phyloP scores from a whole-genome alignment of 2,113 vertebrate species.

The Lophura nycthemera region DNA sequence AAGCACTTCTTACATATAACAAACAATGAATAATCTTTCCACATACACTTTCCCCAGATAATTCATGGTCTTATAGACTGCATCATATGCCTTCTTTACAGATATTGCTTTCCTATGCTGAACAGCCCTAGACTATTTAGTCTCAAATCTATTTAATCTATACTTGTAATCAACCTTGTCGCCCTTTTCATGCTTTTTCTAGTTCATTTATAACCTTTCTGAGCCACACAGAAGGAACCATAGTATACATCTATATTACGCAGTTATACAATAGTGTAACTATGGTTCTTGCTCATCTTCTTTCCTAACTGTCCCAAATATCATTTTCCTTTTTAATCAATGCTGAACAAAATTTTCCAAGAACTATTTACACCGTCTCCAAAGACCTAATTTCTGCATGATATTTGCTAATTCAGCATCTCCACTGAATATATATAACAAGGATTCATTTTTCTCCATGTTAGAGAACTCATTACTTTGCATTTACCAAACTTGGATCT shows the following conservation, averaged over 20 bases:
- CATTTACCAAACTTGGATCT: constrained; percentile 42
- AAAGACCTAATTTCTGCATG: constrained; percentile 15
- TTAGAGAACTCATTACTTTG: constrained; percentile 33
- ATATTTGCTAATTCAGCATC: constrained; percentile 39
- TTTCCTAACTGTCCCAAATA: constrained; percentile 7
- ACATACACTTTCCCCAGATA: neutral
- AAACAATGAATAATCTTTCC: neutral
- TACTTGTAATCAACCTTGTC: neutral
- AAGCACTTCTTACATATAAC: neutral
- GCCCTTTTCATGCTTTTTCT: neutral
- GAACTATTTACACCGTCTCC: neutral
- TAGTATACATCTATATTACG: neutral
- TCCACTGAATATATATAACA: neutral
- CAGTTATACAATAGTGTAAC: neutral
- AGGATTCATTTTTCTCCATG: neutral
- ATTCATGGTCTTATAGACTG: neutral
- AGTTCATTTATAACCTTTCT: neutral
- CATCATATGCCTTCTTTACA: neutral
- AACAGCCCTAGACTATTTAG: neutral
- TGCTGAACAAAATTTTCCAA: neutral
- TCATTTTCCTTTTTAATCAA: neutral
- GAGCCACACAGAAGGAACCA: neutral
- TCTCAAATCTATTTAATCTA: neutral
- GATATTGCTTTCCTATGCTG: neutral
- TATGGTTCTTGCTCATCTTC: neutral